A percentile compares a stretch with the other conserved stretches of the same genome.
These are phyloP conservation scores for Entosphenus tridentatus DNA, from an alignment of 2,113 vertebrate species.

Conservation along the genomic window DNA sequence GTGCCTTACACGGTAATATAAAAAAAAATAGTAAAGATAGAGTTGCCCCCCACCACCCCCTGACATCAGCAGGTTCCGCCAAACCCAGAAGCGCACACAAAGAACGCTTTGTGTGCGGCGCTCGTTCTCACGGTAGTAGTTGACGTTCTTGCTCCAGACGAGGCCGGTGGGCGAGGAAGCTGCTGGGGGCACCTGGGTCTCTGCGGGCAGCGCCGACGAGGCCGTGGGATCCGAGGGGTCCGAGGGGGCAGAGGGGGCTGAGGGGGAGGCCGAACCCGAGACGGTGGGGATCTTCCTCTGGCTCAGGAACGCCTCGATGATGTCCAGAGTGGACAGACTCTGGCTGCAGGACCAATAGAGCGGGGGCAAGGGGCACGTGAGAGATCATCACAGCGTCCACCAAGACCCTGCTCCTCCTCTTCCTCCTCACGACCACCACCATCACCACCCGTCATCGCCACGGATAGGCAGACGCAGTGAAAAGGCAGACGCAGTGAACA, in stretches of 20 bases:
- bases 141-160: constrained; percentile 26
- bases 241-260: neutral
- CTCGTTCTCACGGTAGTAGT: constrained; percentile 61
- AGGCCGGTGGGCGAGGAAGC: neutral
- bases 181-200: neutral
- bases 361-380: no score
- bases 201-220: neutral
- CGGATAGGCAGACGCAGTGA: no score
- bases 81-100: neutral
- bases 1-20: no score
- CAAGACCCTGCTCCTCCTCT: no score
- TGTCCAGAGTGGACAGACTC: constrained; percentile 80
- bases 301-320: constrained; percentile 82
- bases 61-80: no score
- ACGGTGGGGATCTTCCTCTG: constrained; percentile 23
- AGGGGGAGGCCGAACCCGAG: neutral
- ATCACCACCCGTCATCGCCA: no score
- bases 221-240: neutral
- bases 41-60: no score
- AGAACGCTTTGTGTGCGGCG: neutral
- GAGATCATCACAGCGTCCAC: no score
- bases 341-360: constrained; percentile 32
- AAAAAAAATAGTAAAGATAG: no score
- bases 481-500: no score
- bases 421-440: no score